phyloP scores from a whole-genome alignment of 2,113 vertebrate genomes.

The Semicossyphus pulcher region DNA sequence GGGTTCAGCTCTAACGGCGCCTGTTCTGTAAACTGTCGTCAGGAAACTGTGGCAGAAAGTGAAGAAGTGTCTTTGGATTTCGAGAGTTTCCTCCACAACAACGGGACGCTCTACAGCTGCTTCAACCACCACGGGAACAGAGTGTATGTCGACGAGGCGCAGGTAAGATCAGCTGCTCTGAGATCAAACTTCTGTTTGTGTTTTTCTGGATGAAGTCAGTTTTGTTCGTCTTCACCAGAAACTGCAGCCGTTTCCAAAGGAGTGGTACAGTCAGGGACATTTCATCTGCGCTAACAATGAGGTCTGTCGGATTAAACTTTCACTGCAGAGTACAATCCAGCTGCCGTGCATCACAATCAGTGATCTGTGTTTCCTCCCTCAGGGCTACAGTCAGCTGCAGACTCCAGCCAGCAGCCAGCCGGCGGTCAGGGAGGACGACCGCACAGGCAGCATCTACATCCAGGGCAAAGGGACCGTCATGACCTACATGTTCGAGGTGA shows the following conservation, averaged over 20 bases:
- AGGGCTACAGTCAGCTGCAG: constrained; percentile 28
- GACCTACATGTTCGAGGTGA: constrained; percentile 80
- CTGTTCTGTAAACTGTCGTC: too few relatives aligned
- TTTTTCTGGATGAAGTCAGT: too few relatives aligned
- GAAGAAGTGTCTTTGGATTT: constrained; percentile 74
- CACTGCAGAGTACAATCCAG: not conserved
- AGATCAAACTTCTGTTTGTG: too few relatives aligned
- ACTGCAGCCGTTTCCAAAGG: constrained; percentile 70
- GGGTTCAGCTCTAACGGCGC: too few relatives aligned
- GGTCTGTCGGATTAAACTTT: constrained; percentile 8
- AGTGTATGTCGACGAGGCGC: constrained; percentile 75
- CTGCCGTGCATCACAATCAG: too few relatives aligned
- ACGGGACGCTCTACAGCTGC: constrained; percentile 76
- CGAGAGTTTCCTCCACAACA: constrained; percentile 77
- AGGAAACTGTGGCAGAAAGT: constrained; percentile 49
- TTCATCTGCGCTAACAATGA: constrained; percentile 59
- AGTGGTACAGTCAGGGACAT: constrained; percentile 69
- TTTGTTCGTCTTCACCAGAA: constrained; percentile 47
- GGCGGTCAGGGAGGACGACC: constrained; percentile 64
- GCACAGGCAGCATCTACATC: constrained; percentile 65
- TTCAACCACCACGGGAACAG: constrained; percentile 70
- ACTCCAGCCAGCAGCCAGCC: constrained; percentile 22
- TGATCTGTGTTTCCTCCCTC: not conserved
- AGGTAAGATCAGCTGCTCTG: constrained; percentile 64
- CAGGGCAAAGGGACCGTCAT: constrained; percentile 78